Conservation (phyloP, 2,888 invertebrate genomes). For the Nebria brevicollis region DNA sequence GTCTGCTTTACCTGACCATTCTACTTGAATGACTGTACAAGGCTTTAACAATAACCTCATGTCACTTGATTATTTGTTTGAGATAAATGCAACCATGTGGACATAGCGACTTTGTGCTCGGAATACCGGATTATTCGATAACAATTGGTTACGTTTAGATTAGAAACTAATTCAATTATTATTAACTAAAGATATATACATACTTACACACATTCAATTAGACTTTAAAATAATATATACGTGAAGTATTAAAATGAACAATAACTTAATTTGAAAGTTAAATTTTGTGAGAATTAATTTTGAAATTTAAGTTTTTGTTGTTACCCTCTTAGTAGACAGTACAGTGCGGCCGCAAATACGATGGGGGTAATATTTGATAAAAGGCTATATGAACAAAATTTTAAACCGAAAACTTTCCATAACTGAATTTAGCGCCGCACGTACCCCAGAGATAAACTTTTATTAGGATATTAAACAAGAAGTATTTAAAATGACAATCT, state of each 20-base stretch:
- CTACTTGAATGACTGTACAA: not conserved
- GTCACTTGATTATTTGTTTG: not conserved
- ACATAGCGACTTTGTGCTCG: not conserved
- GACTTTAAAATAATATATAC: not conserved
- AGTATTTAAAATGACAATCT: no score
- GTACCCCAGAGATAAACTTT: no score
- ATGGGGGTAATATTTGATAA: no score
- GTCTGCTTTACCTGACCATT: not conserved
- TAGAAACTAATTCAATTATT: no score
- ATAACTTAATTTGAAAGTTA: not conserved
- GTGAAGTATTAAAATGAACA: not conserved
- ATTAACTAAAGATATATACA: no score
- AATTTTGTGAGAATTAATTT: not conserved
- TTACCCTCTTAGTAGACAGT: not conserved
- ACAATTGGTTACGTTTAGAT: no score
- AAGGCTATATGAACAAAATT: no score
- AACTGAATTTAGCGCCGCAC: not conserved
- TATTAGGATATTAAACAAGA: no score
- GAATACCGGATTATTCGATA: no score
- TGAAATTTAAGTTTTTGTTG: not conserved
- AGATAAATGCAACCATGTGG: constrained; percentile 1
- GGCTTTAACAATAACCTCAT: not conserved
- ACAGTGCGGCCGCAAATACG: no score
- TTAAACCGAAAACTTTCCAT: not conserved
- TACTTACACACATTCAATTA: no score